Evolutionary conservation across 2,797 vertebrate species (phyloP), one percentile per base, ranked within the genome.

Genomic region (Micromesistius poutassou): DNA sequence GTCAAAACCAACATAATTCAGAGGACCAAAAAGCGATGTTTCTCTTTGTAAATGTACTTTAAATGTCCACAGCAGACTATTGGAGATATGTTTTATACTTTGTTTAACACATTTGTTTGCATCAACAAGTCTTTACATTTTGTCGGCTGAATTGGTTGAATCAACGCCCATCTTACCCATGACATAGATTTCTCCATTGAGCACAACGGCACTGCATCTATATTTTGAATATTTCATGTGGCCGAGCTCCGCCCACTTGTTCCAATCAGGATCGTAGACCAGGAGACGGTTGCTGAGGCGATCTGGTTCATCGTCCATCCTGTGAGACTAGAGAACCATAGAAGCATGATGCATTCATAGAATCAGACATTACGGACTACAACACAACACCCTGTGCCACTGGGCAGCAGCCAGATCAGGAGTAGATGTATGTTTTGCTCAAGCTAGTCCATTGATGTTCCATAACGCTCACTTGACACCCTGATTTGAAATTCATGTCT

Each of bases 141-240:
- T 28, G 9, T 28, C 10, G 10, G 28, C 28, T 28, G 25, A 68
- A 68, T 28, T 68, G 62, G n/a, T 68, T 31, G 6, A 75, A 14
- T 2, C 72, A 81, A 68, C 9, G 71, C n/a, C 25, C 5, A 28
- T 83, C 96, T 96, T 93, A 99, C 98, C 98, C 88, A 99, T 87
- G 35, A 97, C 97, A 86, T 94, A 98, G 84, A 99, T 96, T 93
- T 99, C 98, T 0, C 94, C 90, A 83, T 94, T 96, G 79, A 98
- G 93, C 4, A 92, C 94, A 0, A 97, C 95, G 6, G 95, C 91
- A 82, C 96, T 96, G 93, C 97, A 99, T 76, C 98, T 96, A 84
- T 99, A 98, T 90, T 96, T 99, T 46, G 98, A 97, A 87, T 95
- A 96, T 87, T 94, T 96, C 98, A 99, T 99, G 2, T 97, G 95